Conservation (phyloP, 2,888 invertebrate genomes). For the Leptopilina syphax region DNA sequence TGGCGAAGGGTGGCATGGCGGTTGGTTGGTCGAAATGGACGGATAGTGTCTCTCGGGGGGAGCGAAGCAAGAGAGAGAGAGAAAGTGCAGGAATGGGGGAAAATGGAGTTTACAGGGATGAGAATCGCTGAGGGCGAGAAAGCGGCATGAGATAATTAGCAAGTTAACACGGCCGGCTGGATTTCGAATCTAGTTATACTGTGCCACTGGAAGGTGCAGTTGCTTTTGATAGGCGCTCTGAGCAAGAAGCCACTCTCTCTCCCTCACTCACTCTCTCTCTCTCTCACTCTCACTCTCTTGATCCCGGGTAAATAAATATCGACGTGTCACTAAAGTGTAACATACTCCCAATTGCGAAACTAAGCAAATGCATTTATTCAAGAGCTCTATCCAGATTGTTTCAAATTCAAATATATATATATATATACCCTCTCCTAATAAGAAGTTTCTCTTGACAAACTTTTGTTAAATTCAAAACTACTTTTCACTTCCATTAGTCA, state of each 20-base stretch:
- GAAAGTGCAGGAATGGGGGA: too few relatives aligned
- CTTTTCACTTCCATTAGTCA: neutral
- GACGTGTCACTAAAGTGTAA: conserved; percentile 43
- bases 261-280: conserved; percentile 21
- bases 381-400: neutral
- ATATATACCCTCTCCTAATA: too few relatives aligned
- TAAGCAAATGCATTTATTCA: conserved; percentile 29
- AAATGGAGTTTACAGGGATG: conserved; percentile 22
- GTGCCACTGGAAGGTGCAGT: conserved; percentile 43
- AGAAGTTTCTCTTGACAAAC: neutral
- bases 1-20: neutral
- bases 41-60: conserved; percentile 42
- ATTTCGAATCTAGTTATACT: conserved; percentile 63
- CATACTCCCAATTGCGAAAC: conserved; percentile 8
- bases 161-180: conserved; percentile 63
- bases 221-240: conserved; percentile 24
- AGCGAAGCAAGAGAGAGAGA: neutral
- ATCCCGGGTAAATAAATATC: conserved; percentile 58
- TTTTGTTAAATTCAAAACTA: neutral
- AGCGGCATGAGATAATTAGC: conserved; percentile 64
- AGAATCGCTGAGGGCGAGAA: conserved; percentile 40
- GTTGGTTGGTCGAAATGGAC: neutral
- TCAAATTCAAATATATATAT: neutral
- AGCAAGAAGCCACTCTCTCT: conserved; percentile 1
- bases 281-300: conserved; percentile 16